Evolutionary conservation across 2,797 vertebrate species (phyloP).

Genomic region (Chelon auratus): DNA sequence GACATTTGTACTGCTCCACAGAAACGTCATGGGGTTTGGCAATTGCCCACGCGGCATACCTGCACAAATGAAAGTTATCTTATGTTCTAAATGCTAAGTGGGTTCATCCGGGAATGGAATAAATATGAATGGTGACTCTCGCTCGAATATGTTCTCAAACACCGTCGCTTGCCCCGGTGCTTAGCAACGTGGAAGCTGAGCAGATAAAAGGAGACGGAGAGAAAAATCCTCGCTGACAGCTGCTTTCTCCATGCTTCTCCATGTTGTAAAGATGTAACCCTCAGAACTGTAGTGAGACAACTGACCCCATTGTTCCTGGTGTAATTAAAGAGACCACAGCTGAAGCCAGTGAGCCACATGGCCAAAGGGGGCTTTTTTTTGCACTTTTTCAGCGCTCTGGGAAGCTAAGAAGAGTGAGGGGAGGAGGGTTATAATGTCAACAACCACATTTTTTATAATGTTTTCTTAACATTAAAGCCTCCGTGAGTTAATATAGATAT

Average conservation of each 20-base stretch:
- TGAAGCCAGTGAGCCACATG: slow-evolving; percentile 77
- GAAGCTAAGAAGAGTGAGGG: slow-evolving; percentile 19
- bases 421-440: slow-evolving; percentile 9
- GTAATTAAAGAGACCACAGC: slow-evolving; percentile 85
- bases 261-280: slow-evolving; percentile 85
- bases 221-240: slow-evolving; percentile 86
- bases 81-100: slow-evolving; percentile 81
- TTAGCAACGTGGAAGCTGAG: slow-evolving; percentile 82
- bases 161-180: slow-evolving; percentile 80
- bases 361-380: slow-evolving; percentile 52
- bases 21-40: slow-evolving; percentile 32
- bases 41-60: slow-evolving; percentile 26
- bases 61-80: slow-evolving; percentile 63
- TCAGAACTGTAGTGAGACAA: slow-evolving; percentile 83
- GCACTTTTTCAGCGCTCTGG: slow-evolving; percentile 31
- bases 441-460: background rate
- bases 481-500: background rate
- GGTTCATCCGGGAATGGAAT: slow-evolving; percentile 83
- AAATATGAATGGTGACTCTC: slow-evolving; percentile 72
- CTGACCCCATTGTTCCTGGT: slow-evolving; percentile 86
- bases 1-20: slow-evolving; percentile 23
- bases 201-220: slow-evolving; percentile 74
- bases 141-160: slow-evolving; percentile 76
- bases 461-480: background rate
- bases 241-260: slow-evolving; percentile 83